phyloP scores from a whole-genome alignment of 2,113 vertebrate species.

The Melanocharis versteri region DNA sequence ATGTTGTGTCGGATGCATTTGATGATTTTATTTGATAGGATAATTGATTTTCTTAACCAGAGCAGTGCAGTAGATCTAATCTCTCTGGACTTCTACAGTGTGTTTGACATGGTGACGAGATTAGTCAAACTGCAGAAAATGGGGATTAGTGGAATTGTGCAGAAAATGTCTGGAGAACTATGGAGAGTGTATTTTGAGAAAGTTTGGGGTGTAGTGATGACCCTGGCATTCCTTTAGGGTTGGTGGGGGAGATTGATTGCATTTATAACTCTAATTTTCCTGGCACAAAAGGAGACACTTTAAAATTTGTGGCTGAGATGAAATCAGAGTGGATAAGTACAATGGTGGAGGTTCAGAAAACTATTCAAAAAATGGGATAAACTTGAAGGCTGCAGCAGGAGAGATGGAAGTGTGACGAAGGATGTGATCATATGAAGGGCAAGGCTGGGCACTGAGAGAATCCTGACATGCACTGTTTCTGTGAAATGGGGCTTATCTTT shows the following conservation, averaged over 20 bases:
- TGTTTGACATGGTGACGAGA: not conserved
- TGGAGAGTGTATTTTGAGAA: not conserved
- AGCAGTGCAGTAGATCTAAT: constrained; percentile 16
- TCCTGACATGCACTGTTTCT: not conserved
- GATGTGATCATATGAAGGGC: not conserved
- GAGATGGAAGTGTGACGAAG: not conserved
- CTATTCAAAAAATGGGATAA: not conserved
- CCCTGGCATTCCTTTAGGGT: not conserved
- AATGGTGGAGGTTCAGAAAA: not conserved
- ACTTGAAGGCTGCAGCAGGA: not conserved
- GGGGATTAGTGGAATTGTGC: not conserved
- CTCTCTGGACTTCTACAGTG: not conserved
- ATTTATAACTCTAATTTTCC: not conserved
- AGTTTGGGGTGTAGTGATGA: not conserved
- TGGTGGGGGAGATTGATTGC: not conserved
- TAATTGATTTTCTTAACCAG: constrained; percentile 41
- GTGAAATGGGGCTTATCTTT: not conserved
- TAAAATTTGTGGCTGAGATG: not conserved
- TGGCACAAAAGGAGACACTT: not conserved
- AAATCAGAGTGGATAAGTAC: not conserved
- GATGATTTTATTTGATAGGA: constrained; percentile 35
- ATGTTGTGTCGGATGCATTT: not conserved
- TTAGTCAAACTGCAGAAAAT: not conserved
- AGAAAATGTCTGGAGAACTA: not conserved
- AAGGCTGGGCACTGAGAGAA: not conserved